A percentile compares a stretch with the other conserved stretches of the same genome.
Conservation (phyloP, 2,797 vertebrate species). For the Orientallactaga sibirica region DNA sequence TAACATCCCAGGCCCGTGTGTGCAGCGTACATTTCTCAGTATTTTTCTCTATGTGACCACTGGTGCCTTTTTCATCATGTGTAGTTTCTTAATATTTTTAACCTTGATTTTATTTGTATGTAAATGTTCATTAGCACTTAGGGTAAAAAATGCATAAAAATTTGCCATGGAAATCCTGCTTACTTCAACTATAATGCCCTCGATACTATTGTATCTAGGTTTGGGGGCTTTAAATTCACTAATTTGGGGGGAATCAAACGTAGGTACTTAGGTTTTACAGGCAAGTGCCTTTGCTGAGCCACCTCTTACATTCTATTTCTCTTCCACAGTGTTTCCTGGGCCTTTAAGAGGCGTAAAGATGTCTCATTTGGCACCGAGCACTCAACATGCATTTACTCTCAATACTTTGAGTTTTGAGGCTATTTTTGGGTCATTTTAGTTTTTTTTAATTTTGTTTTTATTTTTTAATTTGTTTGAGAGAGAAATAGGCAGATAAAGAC, state of each 20-base stretch:
- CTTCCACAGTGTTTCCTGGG: too few species aligned
- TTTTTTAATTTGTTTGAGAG: too few species aligned
- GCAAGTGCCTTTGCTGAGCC: too few species aligned
- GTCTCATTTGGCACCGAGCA: too few species aligned
- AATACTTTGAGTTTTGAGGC: too few species aligned
- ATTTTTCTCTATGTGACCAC: not conserved
- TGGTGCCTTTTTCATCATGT: not conserved
- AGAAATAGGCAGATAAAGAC: too few species aligned
- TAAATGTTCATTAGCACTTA: not conserved
- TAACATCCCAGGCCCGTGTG: not conserved
- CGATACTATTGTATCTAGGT: not conserved
- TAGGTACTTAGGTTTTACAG: too few species aligned
- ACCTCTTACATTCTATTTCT: too few species aligned
- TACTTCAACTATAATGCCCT: not conserved
- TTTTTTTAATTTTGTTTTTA: too few species aligned
- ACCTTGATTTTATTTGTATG: not conserved
- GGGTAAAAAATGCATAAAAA: not conserved
- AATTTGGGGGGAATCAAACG: not conserved
- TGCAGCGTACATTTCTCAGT: rapidly evolving
- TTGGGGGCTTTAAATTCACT: not conserved
- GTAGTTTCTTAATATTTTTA: not conserved
- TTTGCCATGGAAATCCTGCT: not conserved
- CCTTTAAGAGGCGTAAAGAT: too few species aligned
- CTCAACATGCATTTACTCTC: too few species aligned
- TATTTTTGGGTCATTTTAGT: too few species aligned